These are phyloP conservation scores for Anguilla marmorata DNA, from an alignment of 2,797 vertebrate species.

Conservation along the genomic window DNA sequence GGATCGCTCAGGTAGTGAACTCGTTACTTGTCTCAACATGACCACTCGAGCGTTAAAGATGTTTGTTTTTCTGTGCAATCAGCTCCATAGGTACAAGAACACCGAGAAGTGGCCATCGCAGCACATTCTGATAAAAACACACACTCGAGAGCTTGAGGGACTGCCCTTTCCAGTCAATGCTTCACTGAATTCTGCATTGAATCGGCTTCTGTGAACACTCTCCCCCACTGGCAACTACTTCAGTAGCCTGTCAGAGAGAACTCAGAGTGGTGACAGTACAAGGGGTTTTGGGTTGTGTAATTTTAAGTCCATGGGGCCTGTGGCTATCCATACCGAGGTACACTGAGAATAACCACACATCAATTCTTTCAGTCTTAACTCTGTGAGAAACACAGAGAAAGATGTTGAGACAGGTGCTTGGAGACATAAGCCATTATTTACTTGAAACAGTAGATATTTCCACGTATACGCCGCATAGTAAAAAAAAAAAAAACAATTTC, in stretches of 20 bases:
- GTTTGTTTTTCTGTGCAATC: not conserved
- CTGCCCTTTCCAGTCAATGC: not conserved
- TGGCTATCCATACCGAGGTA: not conserved
- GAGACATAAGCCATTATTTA: not conserved
- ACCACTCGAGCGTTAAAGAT: not conserved
- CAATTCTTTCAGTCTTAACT: not conserved
- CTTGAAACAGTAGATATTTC: not conserved
- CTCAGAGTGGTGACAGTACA: not conserved
- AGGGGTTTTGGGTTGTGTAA: not conserved
- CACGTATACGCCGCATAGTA: not conserved
- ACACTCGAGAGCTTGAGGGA: not conserved
- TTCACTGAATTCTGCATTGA: not conserved
- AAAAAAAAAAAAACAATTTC: not conserved
- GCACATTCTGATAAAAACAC: not conserved
- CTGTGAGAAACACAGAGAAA: not conserved
- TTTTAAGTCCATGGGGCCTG: slow-evolving; percentile 14
- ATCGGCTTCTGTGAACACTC: not conserved
- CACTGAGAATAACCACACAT: not conserved
- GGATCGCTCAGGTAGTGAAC: not conserved
- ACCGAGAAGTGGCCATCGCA: not conserved
- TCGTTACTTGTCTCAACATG: not conserved
- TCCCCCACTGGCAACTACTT: not conserved
- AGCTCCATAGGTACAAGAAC: not conserved
- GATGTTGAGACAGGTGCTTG: not conserved
- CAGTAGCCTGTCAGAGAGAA: not conserved